These are phyloP conservation scores for Psix sp. DNA, from an alignment of 1,140 invertebrate species.

Conservation along the genomic window DNA sequence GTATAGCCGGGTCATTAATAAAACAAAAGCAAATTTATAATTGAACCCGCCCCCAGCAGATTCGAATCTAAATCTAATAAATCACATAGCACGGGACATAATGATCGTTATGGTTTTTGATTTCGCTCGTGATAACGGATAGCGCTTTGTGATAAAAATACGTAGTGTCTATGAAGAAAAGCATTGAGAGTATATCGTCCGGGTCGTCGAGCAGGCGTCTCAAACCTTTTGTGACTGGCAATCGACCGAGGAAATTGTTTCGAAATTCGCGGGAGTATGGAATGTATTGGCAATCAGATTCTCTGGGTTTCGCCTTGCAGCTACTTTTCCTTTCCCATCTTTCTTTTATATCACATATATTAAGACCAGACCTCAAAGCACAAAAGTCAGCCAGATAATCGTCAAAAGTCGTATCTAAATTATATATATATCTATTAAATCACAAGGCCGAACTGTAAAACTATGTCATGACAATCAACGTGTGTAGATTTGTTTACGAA, in stretches of 20 bases:
- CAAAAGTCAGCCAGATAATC: conserved; percentile 49
- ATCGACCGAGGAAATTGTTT: conserved; percentile 74
- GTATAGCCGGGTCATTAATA: conserved; percentile 36
- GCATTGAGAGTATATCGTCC: conserved; percentile 67
- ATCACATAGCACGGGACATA: conserved; percentile 34
- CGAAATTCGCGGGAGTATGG: conserved; percentile 70
- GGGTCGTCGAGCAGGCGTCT: conserved; percentile 67
- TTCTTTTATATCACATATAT: conserved; percentile 32
- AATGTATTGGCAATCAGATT: conserved; percentile 76
- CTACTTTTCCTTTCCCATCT: conserved; percentile 36
- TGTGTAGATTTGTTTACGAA: conserved; percentile 16
- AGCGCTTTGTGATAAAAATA: conserved; percentile 30
- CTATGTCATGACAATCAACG: conserved; percentile 8
- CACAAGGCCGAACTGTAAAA: too few relatives aligned
- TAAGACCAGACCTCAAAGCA: conserved; percentile 62
- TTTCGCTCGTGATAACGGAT: conserved; percentile 32
- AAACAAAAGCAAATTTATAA: conserved; percentile 37
- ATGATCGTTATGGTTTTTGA: conserved; percentile 38
- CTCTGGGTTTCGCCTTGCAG: conserved; percentile 61
- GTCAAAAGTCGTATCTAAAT: conserved; percentile 27
- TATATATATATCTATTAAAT: too few relatives aligned
- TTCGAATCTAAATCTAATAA: conserved; percentile 42
- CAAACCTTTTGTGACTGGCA: conserved; percentile 71
- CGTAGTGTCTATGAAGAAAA: conserved; percentile 59
- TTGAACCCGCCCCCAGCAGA: conserved; percentile 28